Base-by-base conservation (phyloP, 2,888 invertebrate genomes). In the Eremobia ochroleuca region DNA sequence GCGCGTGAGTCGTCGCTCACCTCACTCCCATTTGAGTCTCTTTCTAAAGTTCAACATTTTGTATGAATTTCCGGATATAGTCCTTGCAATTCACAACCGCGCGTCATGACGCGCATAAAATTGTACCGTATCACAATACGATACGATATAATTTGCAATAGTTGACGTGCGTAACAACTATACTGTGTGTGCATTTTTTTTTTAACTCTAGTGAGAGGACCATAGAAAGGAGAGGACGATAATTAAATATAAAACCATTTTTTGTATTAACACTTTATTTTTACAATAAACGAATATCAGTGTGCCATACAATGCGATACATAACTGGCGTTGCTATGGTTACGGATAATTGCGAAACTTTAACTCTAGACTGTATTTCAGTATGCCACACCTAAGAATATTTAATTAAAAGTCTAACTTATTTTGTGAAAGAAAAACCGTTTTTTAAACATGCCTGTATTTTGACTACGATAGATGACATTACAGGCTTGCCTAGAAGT, bases 241-340 rank as follows among this genome's bases (percentile, higher is more conserved):
- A 67, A 37, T 18, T 1, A 81, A 83, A 58, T 34, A 70, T 34
- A 77, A 71, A 43, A 34, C 72, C 73, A 79, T 73, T 85, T 43
- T 81, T 87, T 88, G 87, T 93, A 91, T 91, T 94, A 95, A 95
- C 93, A 91, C 93, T 95, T 95, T 95, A 94, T 95, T 89, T 88
- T 92, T 93, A 94, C 91, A 93, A 90, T 93, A 93, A 94, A 94
- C 91, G 91, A 93, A 93, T 93, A 94, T 93, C 92, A 91, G 92
- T 92, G 92, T 94, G 94, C 93, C 91, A 91, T 95, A 95, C 92
- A 94, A 92, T 92, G 92, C 90, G 89, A 91, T 91, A 91, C 86
- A 92, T 91, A 86, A 86, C 84, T 88, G 88, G 89, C 87, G 82
- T 91, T 92, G 90, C 93, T 94, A 93, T 93, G 91, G 91, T 91